Evolutionary conservation across 2,888 invertebrate genomes (phyloP).

Genomic region (Plagodis dolabraria): DNA sequence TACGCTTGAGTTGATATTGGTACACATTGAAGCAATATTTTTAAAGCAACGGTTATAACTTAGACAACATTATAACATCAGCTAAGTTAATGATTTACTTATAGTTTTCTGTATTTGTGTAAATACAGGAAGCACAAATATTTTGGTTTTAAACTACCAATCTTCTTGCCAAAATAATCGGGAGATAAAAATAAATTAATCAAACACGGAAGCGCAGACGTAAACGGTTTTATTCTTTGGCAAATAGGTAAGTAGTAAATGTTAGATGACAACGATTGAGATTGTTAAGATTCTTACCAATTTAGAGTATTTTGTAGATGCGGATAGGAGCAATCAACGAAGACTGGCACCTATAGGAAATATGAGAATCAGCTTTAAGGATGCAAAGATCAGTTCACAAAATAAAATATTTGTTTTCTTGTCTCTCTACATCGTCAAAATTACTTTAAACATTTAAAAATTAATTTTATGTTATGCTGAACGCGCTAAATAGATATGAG

Average conservation of each 20-base stretch:
- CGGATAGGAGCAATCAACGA: conserved; percentile 34
- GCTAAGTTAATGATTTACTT: conserved; percentile 9
- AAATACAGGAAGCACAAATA: conserved; percentile 21
- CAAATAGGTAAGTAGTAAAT: conserved; percentile 19
- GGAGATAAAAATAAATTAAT: not conserved
- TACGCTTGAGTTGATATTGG: conserved; percentile 44
- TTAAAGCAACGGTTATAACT: conserved; percentile 23
- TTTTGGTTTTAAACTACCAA: conserved; percentile 6
- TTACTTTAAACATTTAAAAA: no score
- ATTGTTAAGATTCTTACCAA: conserved; percentile 15
- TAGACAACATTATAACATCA: conserved; percentile 8
- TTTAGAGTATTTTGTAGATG: conserved; percentile 27
- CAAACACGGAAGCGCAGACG: conserved; percentile 16
- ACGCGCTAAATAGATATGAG: no score
- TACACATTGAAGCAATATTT: conserved; percentile 33
- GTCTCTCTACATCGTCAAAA: no score
- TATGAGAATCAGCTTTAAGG: conserved; percentile 32
- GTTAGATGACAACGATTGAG: conserved; percentile 19
- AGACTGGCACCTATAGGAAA: conserved; percentile 29
- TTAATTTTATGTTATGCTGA: no score
- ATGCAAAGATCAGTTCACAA: conserved; percentile 14
- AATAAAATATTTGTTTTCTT: conserved; percentile 1
- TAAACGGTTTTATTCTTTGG: conserved; percentile 10
- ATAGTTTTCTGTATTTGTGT: conserved; percentile 15
- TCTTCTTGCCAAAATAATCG: conserved; percentile 14